Base-by-base conservation (phyloP, 2,888 invertebrate species). In the Lacanobia wlatinum region DNA sequence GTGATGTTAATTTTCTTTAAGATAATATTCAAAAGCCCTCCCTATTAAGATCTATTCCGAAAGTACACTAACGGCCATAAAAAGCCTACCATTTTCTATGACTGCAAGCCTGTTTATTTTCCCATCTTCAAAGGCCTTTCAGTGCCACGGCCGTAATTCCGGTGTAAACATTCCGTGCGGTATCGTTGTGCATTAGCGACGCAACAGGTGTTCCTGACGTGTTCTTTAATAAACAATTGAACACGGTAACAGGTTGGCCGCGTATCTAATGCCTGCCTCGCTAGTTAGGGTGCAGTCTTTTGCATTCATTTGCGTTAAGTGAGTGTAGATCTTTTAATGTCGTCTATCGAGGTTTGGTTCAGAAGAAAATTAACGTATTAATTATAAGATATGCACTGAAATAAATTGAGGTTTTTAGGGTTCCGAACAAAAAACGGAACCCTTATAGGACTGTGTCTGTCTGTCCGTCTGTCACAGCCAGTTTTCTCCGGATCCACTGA, bases 191-290 rank as follows among this genome's bases (percentile, higher is more conserved):
- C 83, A 83, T 85, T 83, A 82, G 34, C 59, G 18, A 56, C 16
- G 86, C 84, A 84, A 84, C 84, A 84, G 86, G 81, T 84, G 66
- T 67, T 64, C 61, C 43, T 83, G 64, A 76, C 70, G 71, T 70
- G 64, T 46, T 61, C 68, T 72, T 83, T 71, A 85, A 76, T 86
- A 75, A 84, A 86, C 81, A 80, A 72, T 74, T 76, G 84, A 74
- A 63, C 70, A 70, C 68, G 61, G 80, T 80, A 80, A 80, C 80
- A 83, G 64, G 84, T 70, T 69, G 84, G 65, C 55, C 10, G n/a
- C 56, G 55, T 74, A 61, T 50, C 66, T 83, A 70, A 83, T 70
- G 63, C 18, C 80, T 63, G 28, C 21, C 28, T 40, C 7, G 38
- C 84, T 64, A 12, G 21, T 67, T 53, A 70, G 18, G 66, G 80